phyloP scores from a whole-genome alignment of 1,140 invertebrate genomes.

The Drosophila persimilis region DNA sequence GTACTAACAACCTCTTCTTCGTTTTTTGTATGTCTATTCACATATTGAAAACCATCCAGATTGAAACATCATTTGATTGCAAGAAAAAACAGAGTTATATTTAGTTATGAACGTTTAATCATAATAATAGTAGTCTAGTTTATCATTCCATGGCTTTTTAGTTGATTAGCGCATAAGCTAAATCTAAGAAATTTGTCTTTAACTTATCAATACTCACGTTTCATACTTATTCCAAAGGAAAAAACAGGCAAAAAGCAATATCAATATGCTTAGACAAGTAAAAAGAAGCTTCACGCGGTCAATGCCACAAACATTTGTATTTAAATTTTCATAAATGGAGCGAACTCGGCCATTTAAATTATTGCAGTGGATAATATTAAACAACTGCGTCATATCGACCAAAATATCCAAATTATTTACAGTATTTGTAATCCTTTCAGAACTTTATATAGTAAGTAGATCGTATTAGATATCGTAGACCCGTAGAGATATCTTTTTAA shows the following conservation, averaged over 20 bases:
- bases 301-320: constrained; percentile 68
- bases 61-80: no score
- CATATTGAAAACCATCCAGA: no score
- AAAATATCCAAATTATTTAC: constrained; percentile 25
- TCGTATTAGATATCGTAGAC: neutral
- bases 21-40: no score
- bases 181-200: no score
- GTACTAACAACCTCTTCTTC: no score
- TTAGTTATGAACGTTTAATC: no score
- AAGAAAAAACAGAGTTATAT: no score
- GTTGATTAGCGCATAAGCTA: no score
- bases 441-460: constrained; percentile 16
- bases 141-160: no score
- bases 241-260: constrained; percentile 40
- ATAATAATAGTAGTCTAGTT: no score
- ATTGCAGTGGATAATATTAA: constrained; percentile 65
- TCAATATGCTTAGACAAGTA: constrained; percentile 45
- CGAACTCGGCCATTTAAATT: constrained; percentile 45
- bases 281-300: constrained; percentile 51
- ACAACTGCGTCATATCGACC: constrained; percentile 53
- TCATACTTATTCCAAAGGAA: constrained; percentile 58
- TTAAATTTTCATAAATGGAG: constrained; percentile 54
- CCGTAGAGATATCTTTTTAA: neutral
- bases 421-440: constrained; percentile 21
- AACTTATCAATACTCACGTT: constrained; percentile 43